These are phyloP conservation scores for Neotoxoptera formosana DNA, from an alignment of 1,140 invertebrate species.

Conservation along the genomic window DNA sequence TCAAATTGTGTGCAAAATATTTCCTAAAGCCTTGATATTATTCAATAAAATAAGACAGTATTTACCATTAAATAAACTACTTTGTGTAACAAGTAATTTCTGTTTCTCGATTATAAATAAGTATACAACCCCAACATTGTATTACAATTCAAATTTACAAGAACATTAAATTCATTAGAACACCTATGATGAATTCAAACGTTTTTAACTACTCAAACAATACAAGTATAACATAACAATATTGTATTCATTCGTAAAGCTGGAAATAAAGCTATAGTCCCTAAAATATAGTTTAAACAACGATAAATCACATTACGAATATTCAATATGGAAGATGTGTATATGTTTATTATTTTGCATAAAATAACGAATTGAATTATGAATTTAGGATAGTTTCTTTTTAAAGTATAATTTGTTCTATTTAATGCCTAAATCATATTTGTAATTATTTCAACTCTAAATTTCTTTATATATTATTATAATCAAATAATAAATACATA, in stretches of 20 bases:
- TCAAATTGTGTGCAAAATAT: too few species aligned
- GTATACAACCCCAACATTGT: neutral
- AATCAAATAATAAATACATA: neutral
- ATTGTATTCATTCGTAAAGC: neutral
- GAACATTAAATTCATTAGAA: too few species aligned
- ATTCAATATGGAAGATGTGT: neutral
- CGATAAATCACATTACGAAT: neutral
- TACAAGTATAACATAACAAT: neutral
- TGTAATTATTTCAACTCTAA: neutral
- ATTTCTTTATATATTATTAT: neutral
- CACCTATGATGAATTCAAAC: neutral
- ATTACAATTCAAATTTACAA: neutral
- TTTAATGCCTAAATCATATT: neutral
- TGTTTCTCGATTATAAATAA: neutral
- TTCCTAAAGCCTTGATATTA: neutral
- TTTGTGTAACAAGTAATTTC: neutral
- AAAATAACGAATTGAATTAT: neutral
- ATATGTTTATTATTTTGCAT: neutral
- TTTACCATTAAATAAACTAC: neutral
- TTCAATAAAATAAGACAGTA: neutral
- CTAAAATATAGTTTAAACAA: neutral
- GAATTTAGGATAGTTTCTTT: neutral
- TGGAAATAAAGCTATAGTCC: neutral
- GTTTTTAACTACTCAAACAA: neutral
- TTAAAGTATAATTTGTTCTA: neutral